Conservation (phyloP, 2,113 vertebrate species). For the Galeopterus variegatus region DNA sequence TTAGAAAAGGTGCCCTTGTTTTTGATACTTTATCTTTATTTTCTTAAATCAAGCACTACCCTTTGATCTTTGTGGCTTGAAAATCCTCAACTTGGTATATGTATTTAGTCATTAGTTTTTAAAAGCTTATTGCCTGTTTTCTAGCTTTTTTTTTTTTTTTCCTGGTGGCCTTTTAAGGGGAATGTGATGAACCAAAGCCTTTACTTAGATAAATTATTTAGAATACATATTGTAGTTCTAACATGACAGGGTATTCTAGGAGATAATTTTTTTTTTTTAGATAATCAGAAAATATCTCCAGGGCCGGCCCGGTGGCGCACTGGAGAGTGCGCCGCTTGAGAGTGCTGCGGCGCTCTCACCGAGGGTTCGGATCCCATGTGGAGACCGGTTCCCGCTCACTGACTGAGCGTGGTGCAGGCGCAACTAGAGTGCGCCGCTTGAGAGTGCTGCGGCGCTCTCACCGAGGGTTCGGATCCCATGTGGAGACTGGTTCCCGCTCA, state of each 20-base stretch:
- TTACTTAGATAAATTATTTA: conserved; percentile 60
- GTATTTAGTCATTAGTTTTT: conserved; percentile 51
- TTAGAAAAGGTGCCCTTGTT: conserved; percentile 49
- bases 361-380: too few relatives aligned
- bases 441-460: too few relatives aligned
- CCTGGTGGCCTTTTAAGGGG: conserved; percentile 17
- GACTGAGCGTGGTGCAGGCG: too few relatives aligned
- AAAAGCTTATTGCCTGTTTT: conserved; percentile 51
- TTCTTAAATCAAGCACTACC: conserved; percentile 30
- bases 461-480: too few relatives aligned
- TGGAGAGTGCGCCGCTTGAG: too few relatives aligned
- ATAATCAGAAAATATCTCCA: conserved; percentile 57
- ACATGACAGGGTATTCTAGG: not conserved
- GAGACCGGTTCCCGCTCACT: too few relatives aligned
- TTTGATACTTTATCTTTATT: conserved; percentile 49
- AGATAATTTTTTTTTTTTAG: conserved; percentile 34
- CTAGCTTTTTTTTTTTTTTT: conserved; percentile 19
- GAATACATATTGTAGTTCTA: conserved; percentile 43
- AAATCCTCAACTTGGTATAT: conserved; percentile 48
- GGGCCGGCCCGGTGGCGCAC: too few relatives aligned
- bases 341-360: too few relatives aligned
- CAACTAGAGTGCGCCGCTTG: too few relatives aligned
- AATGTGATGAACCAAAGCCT: conserved; percentile 44
- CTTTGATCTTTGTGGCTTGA: conserved; percentile 65
- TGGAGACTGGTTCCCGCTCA: too few relatives aligned